phyloP scores from a whole-genome alignment of 2,113 vertebrate genomes.

The Sapajus apella region DNA sequence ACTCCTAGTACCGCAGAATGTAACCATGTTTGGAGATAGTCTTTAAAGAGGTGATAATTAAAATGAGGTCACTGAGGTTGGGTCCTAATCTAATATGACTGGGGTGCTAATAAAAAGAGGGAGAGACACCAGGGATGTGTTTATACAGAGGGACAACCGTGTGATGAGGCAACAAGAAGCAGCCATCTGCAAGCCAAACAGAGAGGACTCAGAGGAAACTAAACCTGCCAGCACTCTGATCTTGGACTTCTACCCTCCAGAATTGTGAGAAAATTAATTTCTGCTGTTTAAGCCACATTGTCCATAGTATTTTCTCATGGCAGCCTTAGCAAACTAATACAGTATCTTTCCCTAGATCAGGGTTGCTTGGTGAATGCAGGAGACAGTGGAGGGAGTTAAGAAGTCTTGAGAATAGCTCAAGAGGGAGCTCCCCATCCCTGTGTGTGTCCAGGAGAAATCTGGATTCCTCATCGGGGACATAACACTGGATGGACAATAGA shows the following conservation, averaged over 20 bases:
- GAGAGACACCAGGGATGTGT: background rate
- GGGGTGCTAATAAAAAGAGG: background rate
- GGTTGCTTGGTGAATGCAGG: background rate
- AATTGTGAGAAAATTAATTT: background rate
- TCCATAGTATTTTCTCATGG: background rate
- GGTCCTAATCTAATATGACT: background rate
- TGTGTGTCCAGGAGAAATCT: background rate
- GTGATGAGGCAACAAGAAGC: background rate
- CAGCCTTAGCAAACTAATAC: background rate
- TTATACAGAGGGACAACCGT: background rate
- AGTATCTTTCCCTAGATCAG: background rate
- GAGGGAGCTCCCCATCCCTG: background rate
- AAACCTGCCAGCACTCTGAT: background rate
- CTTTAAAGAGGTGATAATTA: background rate
- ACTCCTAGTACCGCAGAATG: background rate
- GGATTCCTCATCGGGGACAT: background rate
- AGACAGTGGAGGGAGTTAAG: background rate
- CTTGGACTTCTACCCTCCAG: background rate
- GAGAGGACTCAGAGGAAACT: background rate
- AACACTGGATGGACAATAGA: background rate
- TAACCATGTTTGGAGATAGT: background rate
- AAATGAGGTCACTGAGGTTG: background rate
- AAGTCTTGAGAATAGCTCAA: background rate
- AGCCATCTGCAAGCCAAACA: background rate
- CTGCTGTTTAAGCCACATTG: background rate